A percentile compares a stretch with the other conserved stretches of the same genome.
These are phyloP conservation scores for Xiphias gladius DNA, from an alignment of 2,113 vertebrate species.

Conservation along the genomic window DNA sequence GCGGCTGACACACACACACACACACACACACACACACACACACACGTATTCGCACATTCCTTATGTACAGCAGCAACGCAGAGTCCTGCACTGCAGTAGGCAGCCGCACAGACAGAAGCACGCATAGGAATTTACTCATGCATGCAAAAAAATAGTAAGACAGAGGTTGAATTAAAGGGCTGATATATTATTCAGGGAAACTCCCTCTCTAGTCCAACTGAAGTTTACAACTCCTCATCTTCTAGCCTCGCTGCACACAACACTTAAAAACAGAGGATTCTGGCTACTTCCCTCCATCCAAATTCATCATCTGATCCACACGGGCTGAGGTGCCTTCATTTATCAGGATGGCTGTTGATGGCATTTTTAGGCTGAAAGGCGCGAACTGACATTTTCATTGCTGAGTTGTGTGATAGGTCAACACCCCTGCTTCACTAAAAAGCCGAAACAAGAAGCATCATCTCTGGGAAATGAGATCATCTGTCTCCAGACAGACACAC, in stretches of 20 bases:
- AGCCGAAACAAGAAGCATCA: slow-evolving; percentile 51
- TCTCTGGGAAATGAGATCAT: slow-evolving; percentile 46
- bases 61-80: slow-evolving; percentile 48
- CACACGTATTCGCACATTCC: slow-evolving; percentile 62
- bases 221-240: slow-evolving; percentile 26
- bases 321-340: slow-evolving; percentile 26
- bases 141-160: slow-evolving; percentile 57
- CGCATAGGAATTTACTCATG: slow-evolving; percentile 75
- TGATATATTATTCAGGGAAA: slow-evolving; percentile 74
- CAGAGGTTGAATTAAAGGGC: slow-evolving; percentile 45
- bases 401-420: slow-evolving; percentile 34
- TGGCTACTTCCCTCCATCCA: slow-evolving; percentile 13
- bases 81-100: slow-evolving; percentile 58
- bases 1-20: slow-evolving; percentile 65
- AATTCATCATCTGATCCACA: slow-evolving; percentile 47
- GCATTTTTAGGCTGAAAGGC: slow-evolving; percentile 38
- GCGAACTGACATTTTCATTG: slow-evolving; percentile 39
- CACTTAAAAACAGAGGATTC: background rate
- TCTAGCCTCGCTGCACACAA: slow-evolving; percentile 47
- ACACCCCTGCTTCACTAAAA: slow-evolving; percentile 63
- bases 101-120: slow-evolving; percentile 32
- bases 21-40: slow-evolving; percentile 65
- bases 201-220: slow-evolving; percentile 35
- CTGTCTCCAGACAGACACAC: slow-evolving; percentile 22
- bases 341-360: slow-evolving; percentile 37